These are phyloP conservation scores for Hemaris fuciformis DNA, from an alignment of 2,888 invertebrate genomes.

Conservation along the genomic window DNA sequence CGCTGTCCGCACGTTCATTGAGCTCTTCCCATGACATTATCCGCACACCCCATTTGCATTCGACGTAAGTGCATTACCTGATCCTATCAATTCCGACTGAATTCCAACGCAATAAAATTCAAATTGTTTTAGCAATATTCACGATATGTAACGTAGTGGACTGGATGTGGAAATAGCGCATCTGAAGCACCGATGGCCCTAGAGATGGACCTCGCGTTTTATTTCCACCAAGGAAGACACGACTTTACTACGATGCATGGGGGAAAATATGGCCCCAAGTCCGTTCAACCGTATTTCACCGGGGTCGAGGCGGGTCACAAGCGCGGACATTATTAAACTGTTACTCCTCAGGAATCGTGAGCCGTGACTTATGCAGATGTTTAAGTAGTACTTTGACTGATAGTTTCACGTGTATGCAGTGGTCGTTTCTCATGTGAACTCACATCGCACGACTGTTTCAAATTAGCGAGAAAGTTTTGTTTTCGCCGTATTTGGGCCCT, in stretches of 20 bases:
- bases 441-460: conserved; percentile 62
- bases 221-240: conserved; percentile 81
- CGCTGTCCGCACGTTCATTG: conserved; percentile 79
- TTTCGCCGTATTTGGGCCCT: conserved; percentile 42
- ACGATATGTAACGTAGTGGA: conserved; percentile 37
- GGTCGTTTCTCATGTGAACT: conserved; percentile 74
- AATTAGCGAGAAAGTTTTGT: conserved; percentile 71
- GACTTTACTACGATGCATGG: conserved; percentile 76
- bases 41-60: conserved; percentile 42
- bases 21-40: conserved; percentile 82
- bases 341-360: conserved; percentile 72
- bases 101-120: neutral
- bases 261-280: conserved; percentile 76
- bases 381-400: conserved; percentile 78
- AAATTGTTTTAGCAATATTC: conserved; percentile 9
- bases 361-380: conserved; percentile 80
- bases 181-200: conserved; percentile 78
- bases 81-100: conserved; percentile 23
- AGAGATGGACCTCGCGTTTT: conserved; percentile 80
- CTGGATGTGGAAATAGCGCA: conserved; percentile 63
- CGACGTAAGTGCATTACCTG: conserved; percentile 33
- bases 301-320: conserved; percentile 68
- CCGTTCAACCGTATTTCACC: conserved; percentile 78
- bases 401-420: conserved; percentile 72
- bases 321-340: conserved; percentile 81